These are phyloP conservation scores for Drosophila leontia DNA, from an alignment of 1,140 invertebrate species.

Conservation along the genomic window DNA sequence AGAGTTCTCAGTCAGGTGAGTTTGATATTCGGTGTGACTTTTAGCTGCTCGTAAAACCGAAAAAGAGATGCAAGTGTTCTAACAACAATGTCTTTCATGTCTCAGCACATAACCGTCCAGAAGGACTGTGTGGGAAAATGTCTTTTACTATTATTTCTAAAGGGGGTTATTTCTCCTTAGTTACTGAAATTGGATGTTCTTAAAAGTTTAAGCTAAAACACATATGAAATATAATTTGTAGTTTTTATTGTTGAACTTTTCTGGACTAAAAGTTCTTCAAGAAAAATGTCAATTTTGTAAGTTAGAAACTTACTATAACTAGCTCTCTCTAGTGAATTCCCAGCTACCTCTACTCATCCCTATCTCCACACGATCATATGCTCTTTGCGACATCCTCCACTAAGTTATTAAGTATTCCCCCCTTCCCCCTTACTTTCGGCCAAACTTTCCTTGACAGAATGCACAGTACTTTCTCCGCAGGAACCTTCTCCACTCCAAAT, in stretches of 20 bases:
- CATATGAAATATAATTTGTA: no score
- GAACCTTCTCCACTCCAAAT: conserved; percentile 53
- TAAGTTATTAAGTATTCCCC: conserved; percentile 16
- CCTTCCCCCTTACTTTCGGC: conserved; percentile 13
- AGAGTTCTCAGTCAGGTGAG: conserved; percentile 24
- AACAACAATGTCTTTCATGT: conserved; percentile 11
- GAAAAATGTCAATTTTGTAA: no score
- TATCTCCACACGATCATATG: conserved; percentile 28
- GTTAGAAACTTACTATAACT: background rate
- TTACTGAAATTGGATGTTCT: no score
- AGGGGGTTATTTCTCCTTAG: background rate
- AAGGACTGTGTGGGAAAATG: conserved; percentile 19
- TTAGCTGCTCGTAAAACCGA: conserved; percentile 51
- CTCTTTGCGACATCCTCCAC: background rate
- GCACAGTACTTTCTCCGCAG: conserved; percentile 30
- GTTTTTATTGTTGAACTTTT: background rate
- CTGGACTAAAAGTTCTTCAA: no score
- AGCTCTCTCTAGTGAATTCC: no score
- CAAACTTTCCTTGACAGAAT: conserved; percentile 32
- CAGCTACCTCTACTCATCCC: conserved; percentile 2
- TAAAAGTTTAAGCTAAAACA: no score
- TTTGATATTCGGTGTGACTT: conserved; percentile 39
- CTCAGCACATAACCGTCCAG: no score
- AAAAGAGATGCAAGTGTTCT: conserved; percentile 21
- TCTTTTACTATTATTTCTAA: background rate